Evolutionary conservation across 2,113 vertebrate species (phyloP), one percentile per base, ranked within the genome.

Genomic region (Danionella cerebrum): DNA sequence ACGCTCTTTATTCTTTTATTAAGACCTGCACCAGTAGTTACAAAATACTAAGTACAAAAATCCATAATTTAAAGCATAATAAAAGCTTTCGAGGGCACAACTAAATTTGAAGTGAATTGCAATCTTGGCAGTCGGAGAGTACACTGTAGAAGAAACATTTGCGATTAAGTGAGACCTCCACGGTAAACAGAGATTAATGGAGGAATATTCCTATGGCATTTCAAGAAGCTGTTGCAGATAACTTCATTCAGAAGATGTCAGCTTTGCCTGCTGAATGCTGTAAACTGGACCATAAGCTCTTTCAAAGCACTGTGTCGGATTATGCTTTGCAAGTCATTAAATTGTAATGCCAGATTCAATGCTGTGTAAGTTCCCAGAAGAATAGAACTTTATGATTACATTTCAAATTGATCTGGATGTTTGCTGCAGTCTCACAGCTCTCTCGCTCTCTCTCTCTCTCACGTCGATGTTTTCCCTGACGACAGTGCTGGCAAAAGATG

Each of bases 291-390:
- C 22, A 7, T 65, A 71, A 76, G 60, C 64, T 65, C 36, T 72
- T 72, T 69, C 45, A 51, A 58, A 65, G 59, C 25, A 59, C 60
- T 53, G 74, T 66, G 44, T 27, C 29, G 55, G 74, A 76, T 76
- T 76, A 76, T n/a, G 48, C 21, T 27, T 47, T 51, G 51, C 44
- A 25, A 69, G 66, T 76, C 70, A 73, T 76, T 76, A 66, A 72
- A 76, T 70, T 67, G 67, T 67, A 73, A 76, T 31, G 54, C 60
- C 38, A 52, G 36, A 18, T 25, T 58, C 41, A 53, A 41, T n/a
- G 57, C 54, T 60, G 41, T n/a, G 53, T 29, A 75, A 59, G 63
- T 68, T 71, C 73, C 55, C 65, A 47, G 71, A 69, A 69, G 65
- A 65, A 65, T 27, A 69, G 29, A 63, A 72, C 58, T 72, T 65